Conservation (phyloP, 1,140 invertebrate genomes). For the Ephestia elutella region DNA sequence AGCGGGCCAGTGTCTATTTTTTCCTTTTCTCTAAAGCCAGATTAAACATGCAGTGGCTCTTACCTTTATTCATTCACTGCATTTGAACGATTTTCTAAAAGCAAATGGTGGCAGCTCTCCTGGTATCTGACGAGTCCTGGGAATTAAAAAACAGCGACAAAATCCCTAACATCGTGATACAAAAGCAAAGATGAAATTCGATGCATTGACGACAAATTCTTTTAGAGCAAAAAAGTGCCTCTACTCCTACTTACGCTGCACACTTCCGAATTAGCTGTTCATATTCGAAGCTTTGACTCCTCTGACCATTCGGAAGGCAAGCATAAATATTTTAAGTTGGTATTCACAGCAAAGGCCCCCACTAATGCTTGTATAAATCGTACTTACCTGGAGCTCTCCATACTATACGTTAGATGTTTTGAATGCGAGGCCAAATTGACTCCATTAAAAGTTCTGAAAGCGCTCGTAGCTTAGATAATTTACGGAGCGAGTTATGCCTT, state of each 20-base stretch:
- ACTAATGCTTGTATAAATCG: conserved; percentile 57
- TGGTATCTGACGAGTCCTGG: conserved; percentile 15
- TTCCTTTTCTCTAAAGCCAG: conserved; percentile 32
- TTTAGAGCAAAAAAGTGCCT: neutral
- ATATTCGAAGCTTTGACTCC: conserved; percentile 17
- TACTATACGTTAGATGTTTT: conserved; percentile 53
- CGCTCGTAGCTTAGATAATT: conserved; percentile 70
- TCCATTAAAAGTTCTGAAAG: conserved; percentile 72
- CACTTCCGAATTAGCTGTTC: conserved; percentile 5
- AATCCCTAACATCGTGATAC: conserved; percentile 22
- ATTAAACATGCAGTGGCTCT: conserved; percentile 41
- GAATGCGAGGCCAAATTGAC: conserved; percentile 67
- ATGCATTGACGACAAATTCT: neutral
- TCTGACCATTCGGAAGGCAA: conserved; percentile 20
- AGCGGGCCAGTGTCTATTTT: conserved; percentile 28
- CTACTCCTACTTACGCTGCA: neutral
- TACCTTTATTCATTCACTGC: conserved; percentile 39
- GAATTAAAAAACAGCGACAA: conserved; percentile 25
- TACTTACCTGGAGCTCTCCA: conserved; percentile 41
- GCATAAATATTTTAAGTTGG: conserved; percentile 26
- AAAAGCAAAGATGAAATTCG: conserved; percentile 11
- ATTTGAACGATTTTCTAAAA: conserved; percentile 40
- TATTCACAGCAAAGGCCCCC: conserved; percentile 27
- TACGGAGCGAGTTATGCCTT: conserved; percentile 58
- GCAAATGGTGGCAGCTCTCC: conserved; percentile 12